phyloP scores from a whole-genome alignment of 64 coral and sea anemone species.

The Orbicella faveolata region DNA sequence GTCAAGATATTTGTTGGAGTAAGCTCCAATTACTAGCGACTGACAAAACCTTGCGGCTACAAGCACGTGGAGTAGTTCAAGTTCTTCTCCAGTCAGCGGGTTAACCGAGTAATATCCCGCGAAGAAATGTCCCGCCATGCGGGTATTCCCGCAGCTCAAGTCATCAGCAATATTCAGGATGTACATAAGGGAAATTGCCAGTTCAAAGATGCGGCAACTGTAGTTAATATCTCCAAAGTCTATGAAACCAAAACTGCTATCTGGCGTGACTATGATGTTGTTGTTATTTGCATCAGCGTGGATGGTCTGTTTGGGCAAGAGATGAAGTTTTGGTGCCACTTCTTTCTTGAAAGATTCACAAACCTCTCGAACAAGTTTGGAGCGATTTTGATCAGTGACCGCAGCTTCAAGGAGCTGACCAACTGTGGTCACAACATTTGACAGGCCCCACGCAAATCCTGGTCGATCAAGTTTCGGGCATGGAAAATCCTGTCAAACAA shows the following conservation, averaged over 20 bases:
- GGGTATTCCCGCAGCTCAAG: conserved; percentile 6
- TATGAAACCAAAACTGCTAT: conserved; percentile 38
- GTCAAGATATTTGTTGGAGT: background rate
- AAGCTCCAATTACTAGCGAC: conserved; percentile 34
- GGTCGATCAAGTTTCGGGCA: background rate
- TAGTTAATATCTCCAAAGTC: conserved; percentile 53
- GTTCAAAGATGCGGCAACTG: conserved; percentile 48
- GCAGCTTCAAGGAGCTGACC: conserved; percentile 14
- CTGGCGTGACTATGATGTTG: conserved; percentile 34
- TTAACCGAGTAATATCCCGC: conserved; percentile 59
- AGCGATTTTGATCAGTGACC: conserved; percentile 16
- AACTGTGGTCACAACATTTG: background rate
- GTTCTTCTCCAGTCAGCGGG: conserved; percentile 52
- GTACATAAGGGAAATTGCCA: conserved; percentile 52
- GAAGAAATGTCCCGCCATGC: conserved; percentile 61
- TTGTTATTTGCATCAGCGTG: conserved; percentile 62
- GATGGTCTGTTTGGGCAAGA: conserved; percentile 52
- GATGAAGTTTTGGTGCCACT: conserved; percentile 15
- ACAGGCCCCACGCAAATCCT: background rate
- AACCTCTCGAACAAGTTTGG: conserved; percentile 37
- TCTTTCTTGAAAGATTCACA: conserved; percentile 29
- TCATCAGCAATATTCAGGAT: conserved; percentile 12
- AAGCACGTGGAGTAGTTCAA: conserved; percentile 25
- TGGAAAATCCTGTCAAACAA: background rate
- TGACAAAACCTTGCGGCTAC: conserved; percentile 59